Conservation (phyloP, 2,888 invertebrate species). For the Eristalis pertinax region DNA sequence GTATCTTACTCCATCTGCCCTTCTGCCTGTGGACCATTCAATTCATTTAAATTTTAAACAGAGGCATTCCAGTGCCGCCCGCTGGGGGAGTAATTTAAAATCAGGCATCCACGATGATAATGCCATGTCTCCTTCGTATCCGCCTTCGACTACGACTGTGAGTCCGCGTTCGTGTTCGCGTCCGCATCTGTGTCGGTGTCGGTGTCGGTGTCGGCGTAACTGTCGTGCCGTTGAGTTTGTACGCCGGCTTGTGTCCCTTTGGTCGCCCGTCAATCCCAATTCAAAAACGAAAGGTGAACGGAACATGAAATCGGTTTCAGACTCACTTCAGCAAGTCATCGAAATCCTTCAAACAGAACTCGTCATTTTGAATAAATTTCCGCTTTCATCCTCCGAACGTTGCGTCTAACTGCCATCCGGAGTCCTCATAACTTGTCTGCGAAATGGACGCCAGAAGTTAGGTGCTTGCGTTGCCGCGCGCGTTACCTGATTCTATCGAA, state of each 20-base stretch:
- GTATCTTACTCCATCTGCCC: not conserved
- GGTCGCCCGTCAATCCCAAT: not conserved
- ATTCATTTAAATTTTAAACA: slow-evolving; percentile 40
- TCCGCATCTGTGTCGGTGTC: not conserved
- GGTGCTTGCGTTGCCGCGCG: slow-evolving; percentile 6
- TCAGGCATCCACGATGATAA: slow-evolving; percentile 52
- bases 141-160: not conserved
- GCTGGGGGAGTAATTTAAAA: slow-evolving; percentile 48
- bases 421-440: not conserved
- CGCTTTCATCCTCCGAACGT: slow-evolving; percentile 17
- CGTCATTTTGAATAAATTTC: slow-evolving; percentile 56
- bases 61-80: slow-evolving; percentile 42
- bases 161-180: not conserved
- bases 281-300: not conserved
- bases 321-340: slow-evolving; percentile 18
- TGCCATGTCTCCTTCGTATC: slow-evolving; percentile 1
- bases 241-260: not conserved
- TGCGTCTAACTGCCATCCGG: slow-evolving; percentile 10
- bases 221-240: not conserved
- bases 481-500: slow-evolving; percentile 40
- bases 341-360: slow-evolving; percentile 37
- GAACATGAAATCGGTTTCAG: slow-evolving; percentile 38
- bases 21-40: not conserved
- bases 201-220: not conserved
- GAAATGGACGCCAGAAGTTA: slow-evolving; percentile 6